Conservation (phyloP, 2,113 vertebrate genomes). For the Platysteira castanea region DNA sequence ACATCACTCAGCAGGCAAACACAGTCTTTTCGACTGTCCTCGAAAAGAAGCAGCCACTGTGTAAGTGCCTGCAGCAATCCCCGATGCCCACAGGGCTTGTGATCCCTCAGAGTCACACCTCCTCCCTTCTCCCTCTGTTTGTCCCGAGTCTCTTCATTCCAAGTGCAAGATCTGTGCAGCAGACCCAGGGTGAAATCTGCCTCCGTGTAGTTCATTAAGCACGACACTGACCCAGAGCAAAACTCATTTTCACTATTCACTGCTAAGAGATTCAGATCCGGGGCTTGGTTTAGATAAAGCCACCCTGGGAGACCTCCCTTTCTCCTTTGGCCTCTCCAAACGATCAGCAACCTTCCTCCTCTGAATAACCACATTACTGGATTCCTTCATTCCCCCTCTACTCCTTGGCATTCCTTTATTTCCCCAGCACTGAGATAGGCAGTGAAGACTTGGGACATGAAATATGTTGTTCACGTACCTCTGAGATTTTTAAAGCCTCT, state of each 20-base stretch:
- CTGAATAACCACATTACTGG: background rate
- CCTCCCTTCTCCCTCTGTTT: background rate
- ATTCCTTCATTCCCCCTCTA: background rate
- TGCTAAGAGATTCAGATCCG: background rate
- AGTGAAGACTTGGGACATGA: background rate
- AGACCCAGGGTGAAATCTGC: background rate
- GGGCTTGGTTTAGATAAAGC: background rate
- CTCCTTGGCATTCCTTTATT: background rate
- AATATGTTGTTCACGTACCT: background rate
- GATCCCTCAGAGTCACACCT: background rate
- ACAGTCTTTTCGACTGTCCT: background rate
- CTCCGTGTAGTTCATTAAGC: background rate
- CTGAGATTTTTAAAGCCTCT: slow-evolving; percentile 4
- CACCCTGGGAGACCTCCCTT: background rate
- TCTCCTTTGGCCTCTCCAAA: background rate
- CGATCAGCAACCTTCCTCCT: background rate
- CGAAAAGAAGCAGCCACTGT: accelerated
- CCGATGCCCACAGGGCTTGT: accelerated
- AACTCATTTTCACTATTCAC: background rate
- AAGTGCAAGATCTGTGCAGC: accelerated
- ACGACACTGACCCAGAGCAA: background rate
- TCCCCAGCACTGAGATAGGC: background rate
- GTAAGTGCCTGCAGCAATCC: accelerated
- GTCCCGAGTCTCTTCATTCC: background rate
- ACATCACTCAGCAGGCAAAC: background rate